Evolutionary conservation across 2,113 vertebrate genomes (phyloP).

Genomic region (Meriones unguiculatus): DNA sequence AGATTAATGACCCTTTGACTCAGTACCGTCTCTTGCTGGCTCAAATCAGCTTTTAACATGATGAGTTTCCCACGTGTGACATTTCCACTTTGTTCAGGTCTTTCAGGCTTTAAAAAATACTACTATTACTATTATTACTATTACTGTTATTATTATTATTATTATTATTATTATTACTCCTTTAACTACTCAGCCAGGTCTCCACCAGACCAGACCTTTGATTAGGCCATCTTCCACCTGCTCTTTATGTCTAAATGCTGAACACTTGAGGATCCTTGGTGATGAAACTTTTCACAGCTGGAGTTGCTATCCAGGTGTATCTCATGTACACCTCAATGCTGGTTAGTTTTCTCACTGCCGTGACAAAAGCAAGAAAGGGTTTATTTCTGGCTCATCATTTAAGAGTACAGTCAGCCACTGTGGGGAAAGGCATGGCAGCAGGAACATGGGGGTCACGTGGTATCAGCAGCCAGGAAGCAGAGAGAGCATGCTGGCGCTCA

Average conservation of each 20-base stretch:
- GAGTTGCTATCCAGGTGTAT: not conserved
- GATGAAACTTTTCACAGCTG: not conserved
- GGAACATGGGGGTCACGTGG: not conserved
- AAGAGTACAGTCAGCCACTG: not conserved
- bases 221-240: not conserved
- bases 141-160: not conserved
- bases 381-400: not conserved
- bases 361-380: not conserved
- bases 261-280: not conserved
- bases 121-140: not conserved
- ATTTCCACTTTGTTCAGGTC: not conserved
- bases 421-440: not conserved
- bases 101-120: not conserved
- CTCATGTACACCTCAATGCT: not conserved
- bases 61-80: not conserved
- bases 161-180: not conserved
- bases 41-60: not conserved
- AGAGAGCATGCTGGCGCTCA: not conserved
- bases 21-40: not conserved
- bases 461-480: too few relatives aligned
- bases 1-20: constrained; percentile 30
- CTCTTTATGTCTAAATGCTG: not conserved
- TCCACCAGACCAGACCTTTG: not conserved
- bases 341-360: not conserved
- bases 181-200: not conserved